Base-by-base conservation (phyloP, 2,888 invertebrate species). In the Lasioglossum figueresi region DNA sequence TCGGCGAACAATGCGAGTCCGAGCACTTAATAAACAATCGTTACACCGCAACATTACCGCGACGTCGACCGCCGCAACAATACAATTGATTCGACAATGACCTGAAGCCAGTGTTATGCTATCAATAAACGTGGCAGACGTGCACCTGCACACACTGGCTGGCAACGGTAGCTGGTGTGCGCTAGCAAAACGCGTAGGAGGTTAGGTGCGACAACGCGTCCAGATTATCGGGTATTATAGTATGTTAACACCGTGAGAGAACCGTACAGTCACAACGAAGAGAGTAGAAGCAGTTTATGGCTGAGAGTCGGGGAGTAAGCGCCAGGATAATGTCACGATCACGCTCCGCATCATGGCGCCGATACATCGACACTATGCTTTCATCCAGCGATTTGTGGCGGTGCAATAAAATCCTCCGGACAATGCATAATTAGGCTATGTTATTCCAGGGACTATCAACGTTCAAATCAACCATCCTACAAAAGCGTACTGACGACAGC, bases 141-240 rank as follows among this genome's bases (percentile, higher is more conserved):
- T 59, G 77, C 86, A 88, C 86, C 85, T 88, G 88, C 56, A 71
- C 63, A 40, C 19, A 72, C 31, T 56, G 68, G 48, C 66, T 70
- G 19, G 48, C 77, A 75, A 81, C 83, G 23, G 75, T 52, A 72
- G 45, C 34, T 63, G 34, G 27, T 68, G 45, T 16, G 31, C 27
- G 52, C 66, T 34, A 56, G 70, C 23, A 34, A 63, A 43, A 73
- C 31, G 56, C 48, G 73, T 56, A 31, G 74, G 37, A 76, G 85
- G 88, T 81, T 82, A 86, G 88, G 81, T 84, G 85, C 82, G 83
- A 87, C 85, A 86, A 84, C 72, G 79, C 75, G 82, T 52, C 72
- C 71, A 76, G 88, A 91, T 91, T 91, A 91, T 91, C 87, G 78
- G 83, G 84, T 87, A 88, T 88, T 87, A 90, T 80, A 68, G 68